phyloP scores from a whole-genome alignment of 2,888 invertebrate genomes.

The Acanthosepion esculentum region DNA sequence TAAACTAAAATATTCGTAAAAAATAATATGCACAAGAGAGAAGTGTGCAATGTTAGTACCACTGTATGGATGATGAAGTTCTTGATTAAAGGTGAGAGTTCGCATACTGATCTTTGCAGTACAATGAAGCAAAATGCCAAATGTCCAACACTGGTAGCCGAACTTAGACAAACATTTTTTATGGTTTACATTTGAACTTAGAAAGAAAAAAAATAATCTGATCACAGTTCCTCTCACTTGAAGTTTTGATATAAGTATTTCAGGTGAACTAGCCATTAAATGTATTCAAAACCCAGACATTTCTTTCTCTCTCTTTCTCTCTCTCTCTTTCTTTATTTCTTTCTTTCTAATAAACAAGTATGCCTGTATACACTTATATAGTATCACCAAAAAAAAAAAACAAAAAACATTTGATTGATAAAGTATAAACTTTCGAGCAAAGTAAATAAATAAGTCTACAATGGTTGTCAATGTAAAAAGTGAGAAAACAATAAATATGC shows the following conservation, averaged over 20 bases:
- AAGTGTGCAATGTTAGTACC: neutral
- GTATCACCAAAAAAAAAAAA: neutral
- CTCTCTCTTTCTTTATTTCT: neutral
- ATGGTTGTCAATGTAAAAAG: too few relatives aligned
- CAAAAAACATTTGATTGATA: neutral
- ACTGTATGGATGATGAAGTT: neutral
- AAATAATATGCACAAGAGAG: neutral
- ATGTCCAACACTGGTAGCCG: neutral
- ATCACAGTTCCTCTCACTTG: neutral
- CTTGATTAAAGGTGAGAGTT: constrained; percentile 38
- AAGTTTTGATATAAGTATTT: neutral
- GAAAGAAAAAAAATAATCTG: neutral
- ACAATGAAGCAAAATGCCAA: constrained; percentile 14
- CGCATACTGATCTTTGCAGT: neutral
- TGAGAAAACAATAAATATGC: too few relatives aligned
- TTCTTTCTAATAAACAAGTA: neutral
- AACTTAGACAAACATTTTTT: neutral
- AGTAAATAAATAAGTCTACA: neutral
- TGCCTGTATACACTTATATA: neutral
- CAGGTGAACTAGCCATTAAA: constrained; percentile 10
- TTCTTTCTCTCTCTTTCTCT: neutral
- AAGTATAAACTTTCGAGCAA: neutral
- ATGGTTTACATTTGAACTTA: neutral
- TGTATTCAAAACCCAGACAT: neutral
- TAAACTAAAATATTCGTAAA: neutral